These are phyloP conservation scores for Pardosa pseudoannulata DNA, from an alignment of 2,888 invertebrate genomes.

Conservation along the genomic window DNA sequence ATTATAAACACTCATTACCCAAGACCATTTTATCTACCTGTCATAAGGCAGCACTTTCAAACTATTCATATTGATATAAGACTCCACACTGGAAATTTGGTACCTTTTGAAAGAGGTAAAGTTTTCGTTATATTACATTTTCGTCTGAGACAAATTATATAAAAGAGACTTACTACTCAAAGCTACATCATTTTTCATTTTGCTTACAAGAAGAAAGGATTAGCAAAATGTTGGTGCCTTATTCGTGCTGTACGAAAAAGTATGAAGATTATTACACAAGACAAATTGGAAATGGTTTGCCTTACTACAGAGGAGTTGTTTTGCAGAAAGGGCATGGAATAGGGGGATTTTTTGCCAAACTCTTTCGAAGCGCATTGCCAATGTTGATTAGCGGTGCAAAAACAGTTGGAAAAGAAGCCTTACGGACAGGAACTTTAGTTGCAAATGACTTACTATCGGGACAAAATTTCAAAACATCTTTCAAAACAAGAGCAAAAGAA, in stretches of 20 bases:
- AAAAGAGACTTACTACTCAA: not conserved
- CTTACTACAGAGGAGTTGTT: not conserved
- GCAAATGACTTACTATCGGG: slow-evolving; percentile 19
- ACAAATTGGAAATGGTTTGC: slow-evolving; percentile 12
- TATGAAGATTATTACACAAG: slow-evolving; percentile 32
- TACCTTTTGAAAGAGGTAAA: slow-evolving; percentile 32
- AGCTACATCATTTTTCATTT: not conserved
- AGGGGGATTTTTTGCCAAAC: slow-evolving; percentile 14
- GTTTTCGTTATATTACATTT: not conserved
- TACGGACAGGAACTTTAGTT: slow-evolving; percentile 31
- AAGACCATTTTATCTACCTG: slow-evolving; percentile 28
- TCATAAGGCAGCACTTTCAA: slow-evolving; percentile 31
- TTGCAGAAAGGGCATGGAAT: slow-evolving; percentile 28
- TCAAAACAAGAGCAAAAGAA: slow-evolving; percentile 28
- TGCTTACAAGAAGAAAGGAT: not conserved
- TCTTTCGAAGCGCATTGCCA: slow-evolving; percentile 33
- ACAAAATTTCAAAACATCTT: slow-evolving; percentile 22
- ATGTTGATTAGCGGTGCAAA: slow-evolving; percentile 31
- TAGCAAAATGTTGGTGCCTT: slow-evolving; percentile 27
- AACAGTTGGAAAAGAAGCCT: slow-evolving; percentile 28
- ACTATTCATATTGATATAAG: slow-evolving; percentile 9
- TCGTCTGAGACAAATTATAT: not conserved
- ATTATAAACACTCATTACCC: slow-evolving; percentile 8
- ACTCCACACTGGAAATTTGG: slow-evolving; percentile 13
- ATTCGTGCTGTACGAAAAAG: slow-evolving; percentile 18